Conservation (phyloP, 2,888 invertebrate species). For the Coelopa pilipes region DNA sequence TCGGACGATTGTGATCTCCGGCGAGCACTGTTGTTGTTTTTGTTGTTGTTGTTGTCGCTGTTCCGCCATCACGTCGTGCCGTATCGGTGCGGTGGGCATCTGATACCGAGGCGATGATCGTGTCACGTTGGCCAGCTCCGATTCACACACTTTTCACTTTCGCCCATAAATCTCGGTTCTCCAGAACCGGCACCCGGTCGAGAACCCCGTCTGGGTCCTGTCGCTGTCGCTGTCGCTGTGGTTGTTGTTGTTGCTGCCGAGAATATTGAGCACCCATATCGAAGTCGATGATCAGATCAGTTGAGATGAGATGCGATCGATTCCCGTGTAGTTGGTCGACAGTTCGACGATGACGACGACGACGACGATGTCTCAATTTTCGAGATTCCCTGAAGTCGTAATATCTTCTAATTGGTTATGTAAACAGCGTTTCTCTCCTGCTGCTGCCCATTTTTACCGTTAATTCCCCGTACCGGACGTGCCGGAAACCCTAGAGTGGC, state of each 20-base stretch:
- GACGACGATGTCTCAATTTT: slow-evolving; percentile 1
- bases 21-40: neutral
- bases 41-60: neutral
- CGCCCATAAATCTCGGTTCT: neutral
- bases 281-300: too few species aligned
- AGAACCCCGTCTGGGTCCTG: too few species aligned
- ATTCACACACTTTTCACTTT: slow-evolving; percentile 8
- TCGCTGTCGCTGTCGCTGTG: too few species aligned
- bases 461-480: too few species aligned
- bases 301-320: neutral
- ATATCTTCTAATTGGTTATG: slow-evolving; percentile 3
- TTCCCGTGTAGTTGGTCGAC: neutral
- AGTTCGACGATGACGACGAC: too few species aligned
- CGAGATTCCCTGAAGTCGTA: neutral
- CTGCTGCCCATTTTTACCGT: too few species aligned
- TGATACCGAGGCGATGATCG: too few species aligned
- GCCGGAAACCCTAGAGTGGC: too few species aligned
- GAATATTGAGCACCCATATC: too few species aligned
- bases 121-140: neutral
- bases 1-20: neutral
- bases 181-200: neutral
- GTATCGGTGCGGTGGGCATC: neutral
- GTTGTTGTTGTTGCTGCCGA: too few species aligned
- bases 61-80: neutral
- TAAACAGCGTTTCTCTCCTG: neutral